Base-by-base conservation (phyloP, 2,113 vertebrate genomes). In the Cyphomyrus plagiostoma region DNA sequence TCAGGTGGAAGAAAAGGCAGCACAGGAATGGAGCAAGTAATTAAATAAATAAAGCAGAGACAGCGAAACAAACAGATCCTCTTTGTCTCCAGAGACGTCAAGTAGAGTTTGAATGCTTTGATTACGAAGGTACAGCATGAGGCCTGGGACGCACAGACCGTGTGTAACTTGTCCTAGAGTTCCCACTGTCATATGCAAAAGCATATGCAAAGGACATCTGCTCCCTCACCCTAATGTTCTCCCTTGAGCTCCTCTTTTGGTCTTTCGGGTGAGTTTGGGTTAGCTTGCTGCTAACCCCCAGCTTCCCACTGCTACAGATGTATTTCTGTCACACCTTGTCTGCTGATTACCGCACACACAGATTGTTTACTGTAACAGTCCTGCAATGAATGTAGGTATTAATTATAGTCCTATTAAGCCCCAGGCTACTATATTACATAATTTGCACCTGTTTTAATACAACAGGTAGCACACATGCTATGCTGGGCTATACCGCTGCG, bases 351-450 rank as follows among this genome's bases (percentile, higher is more conserved):
- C 1, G 0, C 82, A 42, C 45, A n/a, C 7, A 13, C 82, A 46
- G 45, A 39, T n/a, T 84, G 82, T 84, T 84, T 84, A 84, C 82
- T 84, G 45, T 84, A 84, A 42, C 45, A 48, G 35, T 48, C 35
- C 21, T 84, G 82, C 82, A 46, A 42, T n/a, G 4, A 84, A 48
- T 48, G 45, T 46, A 21, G 82, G 45, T 48, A 84, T 84, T 84
- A 84, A 84, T 84, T 84, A 84, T 23, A 46, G 82, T 48, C 82
- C 82, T n/a, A n/a, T 5, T 48, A 84, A 84, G 82, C 82, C 82
- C 82, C 82, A 84, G 82, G 45, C 82, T 42, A 48, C 82, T 2
- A 21, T 46, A 46, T 84, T 84, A 48, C 39, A 42, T 84, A 84
- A 84, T 42, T n/a, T 46, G 21, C 82, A 84, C 82, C 82, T 84